Evolutionary conservation across 2,797 vertebrate genomes (phyloP), one percentile per base, ranked within the genome.

Genomic region (Toxotes lorentzi): DNA sequence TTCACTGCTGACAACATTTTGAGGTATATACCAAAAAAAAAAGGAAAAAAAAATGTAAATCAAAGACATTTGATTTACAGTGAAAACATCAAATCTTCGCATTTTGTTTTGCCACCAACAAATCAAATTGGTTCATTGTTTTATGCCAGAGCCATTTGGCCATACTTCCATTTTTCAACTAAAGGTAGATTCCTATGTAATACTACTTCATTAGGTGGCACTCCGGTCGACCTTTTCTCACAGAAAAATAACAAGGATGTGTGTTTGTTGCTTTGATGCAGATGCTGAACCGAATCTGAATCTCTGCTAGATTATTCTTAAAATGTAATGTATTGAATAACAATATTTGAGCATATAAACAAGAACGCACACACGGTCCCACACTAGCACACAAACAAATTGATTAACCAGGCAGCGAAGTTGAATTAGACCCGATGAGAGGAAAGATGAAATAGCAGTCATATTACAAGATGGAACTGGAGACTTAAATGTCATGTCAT

Each of bases 401-500:
- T 51, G 48, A 61, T 62, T 16, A 53, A 16, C 54, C 34, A 30
- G 27, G 11, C 41, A 59, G 8, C 24, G 5, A 48, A 51, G 47
- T 21, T 60, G 10, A 9, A 13, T 9, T 4, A 2, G 10, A 64
- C 14, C 13, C 40, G 4, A 66, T 58, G 11, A 56, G 24, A 70
- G 32, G 23, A 54, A 21, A 59, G 27, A 67, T 63, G 14, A 64
- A 38, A 45, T 4, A 41, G n/a, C 16, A 13, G 60, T 40, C 56
- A 62, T 47, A 70, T 57, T 70, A 70, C 1, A 4, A 67, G 19
- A 13, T 53, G 24, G 65, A 67, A 78, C 11, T 58, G 10, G 11
- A 75, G 6, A 48, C 23, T 24, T 50, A 58, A 81, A 71, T 81
- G 73, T 75, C 62, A 76, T 19, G 53, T 58, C 64, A 47, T 59